Base-by-base conservation (phyloP, 2,797 vertebrate species). In the Carapus acus region DNA sequence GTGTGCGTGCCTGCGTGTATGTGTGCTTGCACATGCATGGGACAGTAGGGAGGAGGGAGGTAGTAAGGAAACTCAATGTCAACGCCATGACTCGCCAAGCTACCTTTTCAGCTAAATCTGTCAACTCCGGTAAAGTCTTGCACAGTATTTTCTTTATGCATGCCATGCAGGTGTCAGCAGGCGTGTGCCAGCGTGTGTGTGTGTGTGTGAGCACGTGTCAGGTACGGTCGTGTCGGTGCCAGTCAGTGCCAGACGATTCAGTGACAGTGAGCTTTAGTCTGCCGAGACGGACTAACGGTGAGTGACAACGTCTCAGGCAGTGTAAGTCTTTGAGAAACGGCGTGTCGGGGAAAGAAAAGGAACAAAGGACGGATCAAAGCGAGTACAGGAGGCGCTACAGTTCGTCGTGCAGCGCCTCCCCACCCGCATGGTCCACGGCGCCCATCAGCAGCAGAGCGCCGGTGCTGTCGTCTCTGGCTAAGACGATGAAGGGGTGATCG, bases 381-480 rank as follows among this genome's bases (percentile, higher is more conserved):
- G 42, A 22, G 9, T 21, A 11, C n/a, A 13, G 23, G 39, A 14
- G 36, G 22, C 8, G 51, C 53, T 83, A 85, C 38, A 87, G 77
- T 65, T 88, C 83, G 24, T 87, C 79, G 4, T 84, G 82, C 29
- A 86, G 54, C 14, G 76, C 58, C 18, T 79, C 48, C 31, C 81
- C 84, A 33, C 79, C 74, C 1, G 50, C 68, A 1, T 80, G 68
- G 46, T 88, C 86, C 60, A 86, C 54, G 24, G 81, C 83, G 18
- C 83, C 87, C 29, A 86, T 78, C 52, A 89, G 68, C 49, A 90
- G 62, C 73, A 87, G 71, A 1, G 81, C 77, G 21, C 82, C 81
- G 0, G 59, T 83, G 1, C 55, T 3, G 46, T 69, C 74, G 69
- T 87, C 86, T 52, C 74, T 52, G 14, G 88, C 71, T 2, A 84